Base-by-base conservation (phyloP, 2,113 vertebrate species). In the Pituophis catenifer region DNA sequence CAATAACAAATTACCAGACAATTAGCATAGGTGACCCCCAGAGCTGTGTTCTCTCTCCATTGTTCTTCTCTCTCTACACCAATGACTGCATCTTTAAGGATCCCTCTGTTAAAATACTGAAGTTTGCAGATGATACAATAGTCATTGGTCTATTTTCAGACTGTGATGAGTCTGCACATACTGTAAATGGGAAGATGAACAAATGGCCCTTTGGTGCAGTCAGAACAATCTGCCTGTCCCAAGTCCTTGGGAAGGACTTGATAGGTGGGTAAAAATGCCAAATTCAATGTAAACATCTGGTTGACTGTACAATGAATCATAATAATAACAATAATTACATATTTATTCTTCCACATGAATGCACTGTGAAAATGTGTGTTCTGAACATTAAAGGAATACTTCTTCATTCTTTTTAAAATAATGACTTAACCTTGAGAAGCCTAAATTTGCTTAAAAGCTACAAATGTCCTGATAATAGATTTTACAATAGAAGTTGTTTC, bases 381-480 rank as follows among this genome's bases (percentile, higher is more conserved):
- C 91, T 70, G 44, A 65, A 91, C 19, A 7, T 93, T 52, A 87
- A 91, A 94, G 85, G 89, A 91, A 23, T 95, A 57, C 21, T 57
- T 89, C 4, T 53, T 95, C 1, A 50, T 12, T 50, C 2, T 86
- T 86, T 50, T 87, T 59, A 33, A 38, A 91, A 91, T 15, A 75
- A 81, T 21, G 48, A 3, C 38, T 15, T 13, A 50, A 62, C 33
- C 89, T 24, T 0, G 0, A 94, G 53, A 91, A 95, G 89, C 86
- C 33, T 95, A 33, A 94, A 53, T 96, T 91, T 89, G 86, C 23
- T 87, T 88, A 93, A 91, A 86, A 93, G 48, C 29, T 0, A 0
- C 4, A 11, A 0, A 0, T 89, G 29, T 91, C 50, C 12, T 94
- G 92, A 95, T 44, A 92, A 93, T 33, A 85, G 58, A 94, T 90